phyloP scores from a whole-genome alignment of 2,888 invertebrate genomes.

The Pristionchus exspectatus region DNA sequence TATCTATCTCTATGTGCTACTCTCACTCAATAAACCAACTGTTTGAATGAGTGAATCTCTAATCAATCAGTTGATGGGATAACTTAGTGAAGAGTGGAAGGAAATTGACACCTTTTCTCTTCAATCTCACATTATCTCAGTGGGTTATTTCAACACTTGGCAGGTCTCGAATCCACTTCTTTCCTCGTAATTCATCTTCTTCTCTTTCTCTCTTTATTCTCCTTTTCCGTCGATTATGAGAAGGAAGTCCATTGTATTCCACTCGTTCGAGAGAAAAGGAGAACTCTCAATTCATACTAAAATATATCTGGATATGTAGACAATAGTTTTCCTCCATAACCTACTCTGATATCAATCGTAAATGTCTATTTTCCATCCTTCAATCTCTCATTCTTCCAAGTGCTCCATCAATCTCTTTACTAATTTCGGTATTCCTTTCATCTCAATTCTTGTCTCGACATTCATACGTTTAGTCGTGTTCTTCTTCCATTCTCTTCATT shows the following conservation, averaged over 20 bases:
- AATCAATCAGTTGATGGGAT: not conserved
- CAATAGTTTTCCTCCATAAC: not conserved
- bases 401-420: not conserved
- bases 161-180: not conserved
- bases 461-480: not conserved
- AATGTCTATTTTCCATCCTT: not conserved
- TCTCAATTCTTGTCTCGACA: not conserved
- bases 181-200: not conserved
- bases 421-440: not conserved
- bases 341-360: not conserved
- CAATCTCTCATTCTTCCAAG: not conserved
- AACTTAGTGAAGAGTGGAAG: not conserved
- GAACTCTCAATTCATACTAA: not conserved
- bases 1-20: not conserved
- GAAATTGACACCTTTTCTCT: not conserved
- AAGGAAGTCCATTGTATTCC: not conserved
- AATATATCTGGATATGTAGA: not conserved
- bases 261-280: not conserved
- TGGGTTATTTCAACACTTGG: slow-evolving; percentile 26
- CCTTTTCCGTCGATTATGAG: not conserved
- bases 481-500: not conserved
- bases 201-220: not conserved
- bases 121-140: not conserved
- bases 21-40: not conserved
- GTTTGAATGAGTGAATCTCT: not conserved